Evolutionary conservation across 1,140 invertebrate genomes (phyloP).

Genomic region (Gryllus bimaculatus): DNA sequence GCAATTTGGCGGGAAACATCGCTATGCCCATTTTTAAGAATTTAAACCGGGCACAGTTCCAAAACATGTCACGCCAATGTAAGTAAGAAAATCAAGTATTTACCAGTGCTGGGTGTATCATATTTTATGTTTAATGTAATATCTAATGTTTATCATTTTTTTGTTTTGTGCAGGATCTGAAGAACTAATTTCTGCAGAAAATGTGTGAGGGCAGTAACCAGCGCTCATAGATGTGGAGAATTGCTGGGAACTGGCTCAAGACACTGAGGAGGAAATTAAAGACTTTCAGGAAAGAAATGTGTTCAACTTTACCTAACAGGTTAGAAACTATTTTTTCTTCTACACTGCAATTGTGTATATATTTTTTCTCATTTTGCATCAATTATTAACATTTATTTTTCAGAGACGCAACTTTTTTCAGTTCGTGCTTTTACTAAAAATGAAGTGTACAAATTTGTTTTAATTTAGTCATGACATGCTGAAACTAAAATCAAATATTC

Average conservation of each 20-base stretch:
- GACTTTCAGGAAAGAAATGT: slow-evolving; percentile 47
- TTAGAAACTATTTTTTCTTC: slow-evolving; percentile 26
- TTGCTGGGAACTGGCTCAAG: slow-evolving; percentile 51
- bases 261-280: slow-evolving; percentile 49
- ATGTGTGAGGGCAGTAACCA: slow-evolving; percentile 63
- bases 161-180: slow-evolving; percentile 63
- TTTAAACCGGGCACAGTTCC: not conserved
- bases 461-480: too few relatives aligned
- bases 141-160: slow-evolving; percentile 25
- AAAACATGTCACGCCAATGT: slow-evolving; percentile 8
- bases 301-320: slow-evolving; percentile 56
- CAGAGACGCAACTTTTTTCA: too few relatives aligned
- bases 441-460: too few relatives aligned
- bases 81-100: not conserved
- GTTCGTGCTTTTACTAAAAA: too few relatives aligned
- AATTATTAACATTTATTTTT: too few relatives aligned
- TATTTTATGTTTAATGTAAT: not conserved
- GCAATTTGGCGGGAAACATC: not conserved
- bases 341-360: too few relatives aligned
- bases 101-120: not conserved
- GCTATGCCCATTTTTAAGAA: slow-evolving; percentile 6
- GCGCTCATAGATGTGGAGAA: slow-evolving; percentile 57
- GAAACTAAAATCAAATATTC: too few relatives aligned
- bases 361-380: too few relatives aligned
- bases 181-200: slow-evolving; percentile 61